These are phyloP conservation scores for Reinhardtius hippoglossoides DNA, from an alignment of 2,113 vertebrate species.

Conservation along the genomic window DNA sequence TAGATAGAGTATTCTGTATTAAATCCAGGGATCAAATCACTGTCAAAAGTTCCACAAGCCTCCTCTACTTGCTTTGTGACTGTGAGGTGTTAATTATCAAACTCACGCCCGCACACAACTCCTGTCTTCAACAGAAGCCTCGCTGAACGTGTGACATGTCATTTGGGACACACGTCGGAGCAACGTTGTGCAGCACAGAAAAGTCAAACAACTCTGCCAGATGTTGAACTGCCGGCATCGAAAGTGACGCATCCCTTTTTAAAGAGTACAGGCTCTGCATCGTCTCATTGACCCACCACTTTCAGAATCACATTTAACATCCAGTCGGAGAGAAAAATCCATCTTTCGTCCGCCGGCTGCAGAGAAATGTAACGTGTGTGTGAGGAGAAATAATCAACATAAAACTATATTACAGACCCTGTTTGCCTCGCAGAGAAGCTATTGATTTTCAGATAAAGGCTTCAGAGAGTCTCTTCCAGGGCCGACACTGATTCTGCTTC, in stretches of 20 bases:
- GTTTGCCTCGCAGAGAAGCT: constrained; percentile 76
- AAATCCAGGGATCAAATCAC: background rate
- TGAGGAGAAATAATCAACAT: constrained; percentile 79
- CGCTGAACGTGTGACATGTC: background rate
- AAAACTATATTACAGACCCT: constrained; percentile 81
- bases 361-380: constrained; percentile 77
- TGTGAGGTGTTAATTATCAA: constrained; percentile 15
- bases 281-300: constrained; percentile 70
- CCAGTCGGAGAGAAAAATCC: constrained; percentile 71
- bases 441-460: constrained; percentile 83
- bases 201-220: constrained; percentile 37
- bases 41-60: background rate
- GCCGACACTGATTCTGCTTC: constrained; percentile 69
- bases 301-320: constrained; percentile 79
- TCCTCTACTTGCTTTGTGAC: constrained; percentile 2
- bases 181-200: constrained; percentile 4
- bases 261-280: constrained; percentile 57
- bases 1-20: no score
- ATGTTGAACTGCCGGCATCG: constrained; percentile 31
- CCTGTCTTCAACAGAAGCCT: background rate
- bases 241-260: constrained; percentile 49
- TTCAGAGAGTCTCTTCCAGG: constrained; percentile 72
- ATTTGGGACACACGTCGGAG: background rate
- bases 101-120: constrained; percentile 2
- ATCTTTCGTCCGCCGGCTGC: constrained; percentile 67